A percentile compares a stretch with the other conserved stretches of the same genome.
phyloP scores from a whole-genome alignment of 1,140 invertebrate genomes.

The Akabosia matsudoensis region DNA sequence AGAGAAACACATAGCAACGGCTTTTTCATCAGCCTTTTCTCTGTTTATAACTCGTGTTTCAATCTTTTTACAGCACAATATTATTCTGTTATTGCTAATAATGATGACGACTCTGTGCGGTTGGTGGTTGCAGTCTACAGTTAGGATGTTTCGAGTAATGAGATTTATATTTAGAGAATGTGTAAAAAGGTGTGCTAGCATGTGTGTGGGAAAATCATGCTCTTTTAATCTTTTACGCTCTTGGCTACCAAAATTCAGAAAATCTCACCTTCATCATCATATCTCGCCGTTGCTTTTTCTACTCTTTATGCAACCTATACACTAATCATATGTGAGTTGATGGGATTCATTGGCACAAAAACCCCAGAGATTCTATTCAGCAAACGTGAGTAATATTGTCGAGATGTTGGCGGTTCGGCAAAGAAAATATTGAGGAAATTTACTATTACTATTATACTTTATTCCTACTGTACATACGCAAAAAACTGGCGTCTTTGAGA shows the following conservation, averaged over 20 bases:
- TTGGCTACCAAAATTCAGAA: slow-evolving; percentile 12
- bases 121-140: neutral
- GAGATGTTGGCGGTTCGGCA: no score
- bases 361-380: slow-evolving; percentile 6
- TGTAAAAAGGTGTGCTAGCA: slow-evolving; percentile 10
- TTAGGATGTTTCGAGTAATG: neutral
- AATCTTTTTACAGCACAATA: neutral
- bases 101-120: neutral
- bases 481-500: neutral
- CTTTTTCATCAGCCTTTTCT: neutral
- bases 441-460: no score
- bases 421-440: no score
- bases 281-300: neutral
- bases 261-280: neutral
- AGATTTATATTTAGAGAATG: neutral
- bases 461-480: neutral
- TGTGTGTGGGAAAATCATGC: slow-evolving; percentile 44
- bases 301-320: neutral
- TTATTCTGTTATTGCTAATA: slow-evolving; percentile 4
- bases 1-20: neutral
- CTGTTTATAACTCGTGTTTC: slow-evolving; percentile 5
- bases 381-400: neutral
- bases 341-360: slow-evolving; percentile 14
- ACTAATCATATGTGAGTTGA: slow-evolving; percentile 12
- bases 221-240: slow-evolving; percentile 38